Evolutionary conservation across 2,888 invertebrate genomes (phyloP).

Genomic region (Cosmia pyralina): DNA sequence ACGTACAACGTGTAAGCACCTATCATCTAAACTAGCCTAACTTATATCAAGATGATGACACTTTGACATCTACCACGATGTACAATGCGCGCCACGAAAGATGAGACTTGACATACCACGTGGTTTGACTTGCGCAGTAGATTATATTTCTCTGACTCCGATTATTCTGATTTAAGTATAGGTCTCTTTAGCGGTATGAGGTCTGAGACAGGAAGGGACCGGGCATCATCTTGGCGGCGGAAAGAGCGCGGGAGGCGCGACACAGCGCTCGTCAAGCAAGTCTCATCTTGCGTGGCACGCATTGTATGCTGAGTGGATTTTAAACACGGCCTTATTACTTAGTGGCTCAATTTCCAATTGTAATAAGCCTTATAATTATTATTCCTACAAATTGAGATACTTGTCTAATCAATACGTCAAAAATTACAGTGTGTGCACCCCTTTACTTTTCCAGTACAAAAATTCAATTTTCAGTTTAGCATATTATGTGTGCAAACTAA

Average conservation of each 20-base stretch:
- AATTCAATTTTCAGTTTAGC: background rate
- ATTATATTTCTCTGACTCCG: too few species aligned
- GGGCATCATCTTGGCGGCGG: too few species aligned
- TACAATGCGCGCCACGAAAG: too few species aligned
- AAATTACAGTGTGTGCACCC: background rate
- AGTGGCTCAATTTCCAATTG: background rate
- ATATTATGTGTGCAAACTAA: slow-evolving; percentile 46
- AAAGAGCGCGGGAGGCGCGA: too few species aligned
- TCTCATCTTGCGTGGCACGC: too few species aligned
- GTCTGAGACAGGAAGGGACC: too few species aligned
- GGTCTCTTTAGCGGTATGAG: too few species aligned
- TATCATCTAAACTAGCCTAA: background rate
- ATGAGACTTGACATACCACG: too few species aligned
- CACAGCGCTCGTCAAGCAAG: too few species aligned
- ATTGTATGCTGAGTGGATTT: background rate
- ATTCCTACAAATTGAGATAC: background rate
- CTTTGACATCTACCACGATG: background rate
- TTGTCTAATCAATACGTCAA: background rate
- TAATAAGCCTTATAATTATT: background rate
- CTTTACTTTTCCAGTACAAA: background rate
- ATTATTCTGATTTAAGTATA: too few species aligned
- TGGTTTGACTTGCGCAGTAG: too few species aligned
- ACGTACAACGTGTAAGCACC: too few species aligned
- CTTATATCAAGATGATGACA: background rate
- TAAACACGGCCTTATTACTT: background rate